Percentiles rank a stretch among this genome's conserved stretches.
phyloP scores from a whole-genome alignment of 2,797 vertebrate genomes.

The Scolopax bukidnonensis region DNA sequence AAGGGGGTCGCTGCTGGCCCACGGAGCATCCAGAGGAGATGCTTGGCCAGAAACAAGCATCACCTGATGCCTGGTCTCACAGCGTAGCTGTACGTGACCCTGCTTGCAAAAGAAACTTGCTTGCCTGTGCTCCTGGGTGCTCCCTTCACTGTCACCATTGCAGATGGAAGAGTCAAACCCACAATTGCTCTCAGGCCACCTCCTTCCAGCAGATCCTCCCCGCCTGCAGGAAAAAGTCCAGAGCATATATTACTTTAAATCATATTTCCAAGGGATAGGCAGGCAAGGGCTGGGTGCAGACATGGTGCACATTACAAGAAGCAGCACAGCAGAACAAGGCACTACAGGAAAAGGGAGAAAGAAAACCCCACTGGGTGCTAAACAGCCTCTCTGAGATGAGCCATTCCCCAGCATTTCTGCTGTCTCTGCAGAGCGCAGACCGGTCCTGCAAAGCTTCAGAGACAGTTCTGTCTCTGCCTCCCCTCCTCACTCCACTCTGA shows the following conservation, averaged over 20 bases:
- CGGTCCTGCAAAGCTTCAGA: fast-evolving
- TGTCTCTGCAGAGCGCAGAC: fast-evolving
- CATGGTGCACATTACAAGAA: fast-evolving
- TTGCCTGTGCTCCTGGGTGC: fast-evolving
- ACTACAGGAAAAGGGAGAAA: neutral
- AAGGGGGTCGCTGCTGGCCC: neutral
- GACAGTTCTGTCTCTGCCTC: neutral
- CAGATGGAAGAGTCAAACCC: neutral
- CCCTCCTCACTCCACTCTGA: fast-evolving
- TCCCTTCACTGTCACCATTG: neutral
- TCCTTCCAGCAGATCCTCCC: neutral
- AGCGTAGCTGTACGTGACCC: fast-evolving
- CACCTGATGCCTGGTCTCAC: neutral
- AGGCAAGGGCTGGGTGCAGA: neutral
- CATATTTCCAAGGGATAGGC: fast-evolving
- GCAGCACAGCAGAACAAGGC: neutral
- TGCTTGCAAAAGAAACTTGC: neutral
- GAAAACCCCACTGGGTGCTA: neutral
- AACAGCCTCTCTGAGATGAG: fast-evolving
- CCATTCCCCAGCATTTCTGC: fast-evolving
- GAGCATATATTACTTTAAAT: neutral
- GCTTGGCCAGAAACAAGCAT: neutral
- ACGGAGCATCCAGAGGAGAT: neutral
- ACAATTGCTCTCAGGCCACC: neutral
- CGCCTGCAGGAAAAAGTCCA: fast-evolving